Percentiles rank a stretch among this genome's conserved stretches.
Evolutionary conservation across 1,140 invertebrate genomes (phyloP).

Genomic region (Oedothorax gibbosus): DNA sequence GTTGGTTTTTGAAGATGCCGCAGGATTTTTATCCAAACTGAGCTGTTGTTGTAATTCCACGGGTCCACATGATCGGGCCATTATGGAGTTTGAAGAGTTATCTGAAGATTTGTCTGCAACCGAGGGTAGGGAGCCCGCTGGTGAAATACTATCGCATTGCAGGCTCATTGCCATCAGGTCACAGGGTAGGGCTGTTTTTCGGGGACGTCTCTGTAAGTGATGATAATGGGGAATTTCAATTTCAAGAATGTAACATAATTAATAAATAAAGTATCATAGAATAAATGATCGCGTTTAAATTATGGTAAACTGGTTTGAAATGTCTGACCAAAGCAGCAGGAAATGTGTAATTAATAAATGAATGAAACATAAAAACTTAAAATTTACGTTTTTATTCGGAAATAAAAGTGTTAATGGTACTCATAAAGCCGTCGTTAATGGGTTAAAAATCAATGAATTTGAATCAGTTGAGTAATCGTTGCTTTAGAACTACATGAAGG

Average conservation of each 20-base stretch:
- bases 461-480: too few relatives aligned
- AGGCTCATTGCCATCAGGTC: conserved; percentile 5
- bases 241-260: not conserved
- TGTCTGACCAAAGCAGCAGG: not conserved
- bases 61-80: conserved; percentile 53
- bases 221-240: not conserved
- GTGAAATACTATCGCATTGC: conserved; percentile 24
- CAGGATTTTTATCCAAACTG: conserved; percentile 39
- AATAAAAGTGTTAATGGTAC: too few relatives aligned
- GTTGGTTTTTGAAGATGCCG: conserved; percentile 8
- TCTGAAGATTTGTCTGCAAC: conserved; percentile 28
- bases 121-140: conserved; percentile 53
- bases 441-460: too few relatives aligned
- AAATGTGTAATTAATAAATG: not conserved
- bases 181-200: conserved; percentile 36
- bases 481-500: too few relatives aligned
- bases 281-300: not conserved
- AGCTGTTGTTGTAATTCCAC: conserved; percentile 36
- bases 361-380: too few relatives aligned
- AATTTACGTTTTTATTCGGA: too few relatives aligned
- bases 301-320: not conserved
- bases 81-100: conserved; percentile 32
- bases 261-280: not conserved
- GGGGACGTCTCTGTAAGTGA: conserved; percentile 18
- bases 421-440: too few relatives aligned